Conservation (phyloP, 2,113 vertebrate species). For the Megaptera novaeangliae region DNA sequence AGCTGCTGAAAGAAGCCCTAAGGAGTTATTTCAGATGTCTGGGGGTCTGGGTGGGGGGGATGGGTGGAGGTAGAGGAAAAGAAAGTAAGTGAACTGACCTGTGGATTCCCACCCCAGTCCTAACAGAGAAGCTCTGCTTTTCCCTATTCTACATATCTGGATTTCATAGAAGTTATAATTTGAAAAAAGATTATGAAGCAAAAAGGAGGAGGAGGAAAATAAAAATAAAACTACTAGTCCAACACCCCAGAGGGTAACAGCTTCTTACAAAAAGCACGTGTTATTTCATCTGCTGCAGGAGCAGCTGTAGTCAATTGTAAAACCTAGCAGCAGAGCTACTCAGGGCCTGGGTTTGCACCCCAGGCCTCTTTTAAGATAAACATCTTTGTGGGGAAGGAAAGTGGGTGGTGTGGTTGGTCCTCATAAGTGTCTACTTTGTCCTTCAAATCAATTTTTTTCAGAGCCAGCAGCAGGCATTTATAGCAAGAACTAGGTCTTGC, state of each 20-base stretch:
- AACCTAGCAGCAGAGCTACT: neutral
- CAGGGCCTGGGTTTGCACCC: neutral
- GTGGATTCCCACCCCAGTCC: neutral
- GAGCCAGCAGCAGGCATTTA: neutral
- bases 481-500: neutral
- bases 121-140: neutral
- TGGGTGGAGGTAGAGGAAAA: neutral
- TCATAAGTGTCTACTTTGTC: neutral
- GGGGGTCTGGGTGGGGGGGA: neutral
- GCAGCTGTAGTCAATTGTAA: neutral
- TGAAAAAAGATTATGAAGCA: neutral
- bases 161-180: neutral
- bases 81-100: neutral
- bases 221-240: neutral
- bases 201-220: neutral
- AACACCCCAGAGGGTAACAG: neutral
- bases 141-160: neutral
- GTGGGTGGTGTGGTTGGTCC: neutral
- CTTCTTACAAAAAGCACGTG: neutral
- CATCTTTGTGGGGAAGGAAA: neutral
- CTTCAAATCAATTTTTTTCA: neutral
- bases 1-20: neutral
- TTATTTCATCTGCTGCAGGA: neutral
- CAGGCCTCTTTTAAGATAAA: conserved; percentile 8
- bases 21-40: neutral